phyloP scores from a whole-genome alignment of 2,888 invertebrate species.

The Lumbricus terrestris region DNA sequence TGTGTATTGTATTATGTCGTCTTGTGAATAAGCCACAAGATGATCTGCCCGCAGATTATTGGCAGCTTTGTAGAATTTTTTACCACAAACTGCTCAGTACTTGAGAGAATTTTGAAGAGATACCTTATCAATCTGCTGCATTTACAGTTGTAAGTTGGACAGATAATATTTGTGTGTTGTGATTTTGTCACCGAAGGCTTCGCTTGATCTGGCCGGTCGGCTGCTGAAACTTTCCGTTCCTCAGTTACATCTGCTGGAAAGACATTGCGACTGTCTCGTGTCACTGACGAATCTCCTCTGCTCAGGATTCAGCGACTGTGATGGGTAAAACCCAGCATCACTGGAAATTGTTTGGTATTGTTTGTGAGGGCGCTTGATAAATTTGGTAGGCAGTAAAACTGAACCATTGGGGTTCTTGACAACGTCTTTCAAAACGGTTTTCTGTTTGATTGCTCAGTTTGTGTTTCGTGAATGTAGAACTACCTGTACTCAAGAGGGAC shows the following conservation, averaged over 20 bases:
- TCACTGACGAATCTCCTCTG: background rate
- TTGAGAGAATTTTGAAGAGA: too few species aligned
- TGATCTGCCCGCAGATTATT: too few species aligned
- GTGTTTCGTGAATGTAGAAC: too few species aligned
- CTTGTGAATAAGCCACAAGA: too few species aligned
- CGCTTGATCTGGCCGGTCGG: background rate
- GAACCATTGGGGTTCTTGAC: too few species aligned
- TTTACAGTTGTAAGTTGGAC: background rate
- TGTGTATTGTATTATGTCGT: too few species aligned
- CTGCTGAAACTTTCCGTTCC: background rate
- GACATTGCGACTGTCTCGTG: constrained; percentile 5
- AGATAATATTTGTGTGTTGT: background rate
- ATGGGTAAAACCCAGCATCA: background rate
- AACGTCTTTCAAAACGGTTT: background rate
- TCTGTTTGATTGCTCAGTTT: background rate
- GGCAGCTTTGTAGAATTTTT: too few species aligned
- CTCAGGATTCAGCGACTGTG: background rate
- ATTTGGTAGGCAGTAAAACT: too few species aligned
- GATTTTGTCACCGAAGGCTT: constrained; percentile 7
- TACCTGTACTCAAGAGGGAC: too few species aligned
- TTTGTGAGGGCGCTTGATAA: too few species aligned
- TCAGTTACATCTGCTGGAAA: background rate
- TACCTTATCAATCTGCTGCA: too few species aligned
- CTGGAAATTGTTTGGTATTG: background rate
- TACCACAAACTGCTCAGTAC: too few species aligned